Evolutionary conservation across 1,140 invertebrate genomes (phyloP).

Genomic region (Leptopilina clavipes): DNA sequence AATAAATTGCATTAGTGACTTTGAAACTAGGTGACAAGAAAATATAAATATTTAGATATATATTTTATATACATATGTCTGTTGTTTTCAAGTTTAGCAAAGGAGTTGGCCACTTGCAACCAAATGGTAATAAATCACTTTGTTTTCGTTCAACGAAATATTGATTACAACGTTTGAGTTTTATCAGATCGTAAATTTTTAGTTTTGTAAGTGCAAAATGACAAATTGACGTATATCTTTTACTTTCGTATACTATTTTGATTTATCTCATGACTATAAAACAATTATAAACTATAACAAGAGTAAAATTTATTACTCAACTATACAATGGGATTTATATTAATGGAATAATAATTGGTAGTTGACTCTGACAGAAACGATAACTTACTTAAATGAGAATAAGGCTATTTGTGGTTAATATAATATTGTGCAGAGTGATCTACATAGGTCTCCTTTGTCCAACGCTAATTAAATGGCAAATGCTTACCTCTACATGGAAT

Average conservation of each 20-base stretch:
- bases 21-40: no score
- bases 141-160: constrained; percentile 22
- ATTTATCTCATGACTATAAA: no score
- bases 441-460: not conserved
- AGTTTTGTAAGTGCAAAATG: not conserved
- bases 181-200: not conserved
- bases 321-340: no score
- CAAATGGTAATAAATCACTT: not conserved
- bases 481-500: constrained; percentile 68
- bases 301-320: no score
- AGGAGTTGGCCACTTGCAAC: not conserved
- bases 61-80: not conserved
- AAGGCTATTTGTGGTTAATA: not conserved
- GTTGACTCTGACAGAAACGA: not conserved
- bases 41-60: not conserved
- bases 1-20: no score
- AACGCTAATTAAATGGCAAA: constrained; percentile 30
- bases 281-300: no score
- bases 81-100: not conserved
- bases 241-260: no score
- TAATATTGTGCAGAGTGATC: not conserved
- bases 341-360: not conserved
- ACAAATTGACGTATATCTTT: not conserved
- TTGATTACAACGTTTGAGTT: not conserved
- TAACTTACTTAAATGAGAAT: constrained; percentile 15